Percentiles rank a stretch among this genome's conserved stretches.
Evolutionary conservation across 2,888 invertebrate genomes (phyloP).

Genomic region (Andrena haemorrhoa): DNA sequence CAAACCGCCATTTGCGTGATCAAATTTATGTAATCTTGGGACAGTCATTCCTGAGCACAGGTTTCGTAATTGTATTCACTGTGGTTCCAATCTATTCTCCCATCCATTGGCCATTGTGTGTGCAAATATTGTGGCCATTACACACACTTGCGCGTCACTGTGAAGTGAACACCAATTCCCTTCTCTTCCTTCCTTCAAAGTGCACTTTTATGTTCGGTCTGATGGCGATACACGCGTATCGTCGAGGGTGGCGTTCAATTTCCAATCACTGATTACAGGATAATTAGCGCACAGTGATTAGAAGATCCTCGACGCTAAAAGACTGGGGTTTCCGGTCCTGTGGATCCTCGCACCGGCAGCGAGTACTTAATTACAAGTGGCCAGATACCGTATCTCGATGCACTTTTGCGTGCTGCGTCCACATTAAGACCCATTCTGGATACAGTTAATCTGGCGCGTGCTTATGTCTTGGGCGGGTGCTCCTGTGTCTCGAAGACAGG

Average conservation of each 20-base stretch:
- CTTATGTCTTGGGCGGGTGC: background rate
- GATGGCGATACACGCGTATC: background rate
- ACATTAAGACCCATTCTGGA: slow-evolving; percentile 18
- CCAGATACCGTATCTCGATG: slow-evolving; percentile 40
- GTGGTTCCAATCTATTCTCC: no score
- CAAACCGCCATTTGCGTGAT: slow-evolving; percentile 10
- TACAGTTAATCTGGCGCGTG: slow-evolving; percentile 24
- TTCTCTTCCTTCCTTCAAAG: slow-evolving; percentile 9
- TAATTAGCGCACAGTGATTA: slow-evolving; percentile 36
- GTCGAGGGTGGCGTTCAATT: background rate
- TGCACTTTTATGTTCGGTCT: slow-evolving; percentile 38
- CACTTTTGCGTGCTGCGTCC: slow-evolving; percentile 22
- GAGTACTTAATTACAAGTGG: slow-evolving; percentile 40
- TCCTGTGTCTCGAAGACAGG: background rate
- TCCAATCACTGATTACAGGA: slow-evolving; percentile 15
- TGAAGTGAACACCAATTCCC: slow-evolving; percentile 34
- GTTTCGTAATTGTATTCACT: no score
- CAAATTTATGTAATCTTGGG: background rate
- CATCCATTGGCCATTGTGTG: slow-evolving; percentile 17
- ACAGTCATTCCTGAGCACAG: slow-evolving; percentile 17
- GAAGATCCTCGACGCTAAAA: background rate
- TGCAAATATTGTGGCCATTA: slow-evolving; percentile 27
- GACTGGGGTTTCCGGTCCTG: slow-evolving; percentile 41
- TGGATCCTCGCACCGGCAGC: slow-evolving; percentile 23
- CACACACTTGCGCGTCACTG: background rate